These are phyloP conservation scores for Hippopotamus amphibius DNA, from an alignment of 2,113 vertebrate species.

Conservation along the genomic window DNA sequence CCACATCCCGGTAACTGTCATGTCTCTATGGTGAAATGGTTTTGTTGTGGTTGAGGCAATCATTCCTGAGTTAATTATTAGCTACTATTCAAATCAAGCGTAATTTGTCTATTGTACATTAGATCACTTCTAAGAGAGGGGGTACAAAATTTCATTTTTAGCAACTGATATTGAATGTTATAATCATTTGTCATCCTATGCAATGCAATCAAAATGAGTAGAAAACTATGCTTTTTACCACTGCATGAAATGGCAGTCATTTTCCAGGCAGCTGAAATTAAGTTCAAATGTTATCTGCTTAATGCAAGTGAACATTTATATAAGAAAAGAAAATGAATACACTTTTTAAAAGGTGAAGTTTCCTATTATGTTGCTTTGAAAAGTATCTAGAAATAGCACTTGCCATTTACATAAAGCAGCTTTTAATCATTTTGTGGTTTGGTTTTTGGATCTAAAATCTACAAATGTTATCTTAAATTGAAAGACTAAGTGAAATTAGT, in stretches of 20 bases:
- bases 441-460: constrained; percentile 44
- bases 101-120: constrained; percentile 61
- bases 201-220: constrained; percentile 50
- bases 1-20: constrained; percentile 77
- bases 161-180: constrained; percentile 61
- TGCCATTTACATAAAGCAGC: constrained; percentile 30
- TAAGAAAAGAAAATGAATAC: background rate
- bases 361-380: constrained; percentile 53
- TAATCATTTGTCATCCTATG: constrained; percentile 51
- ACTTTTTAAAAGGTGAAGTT: constrained; percentile 25
- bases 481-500: constrained; percentile 49
- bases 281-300: constrained; percentile 36
- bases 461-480: constrained; percentile 42
- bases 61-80: constrained; percentile 64
- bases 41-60: constrained; percentile 74
- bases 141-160: constrained; percentile 69
- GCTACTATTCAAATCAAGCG: constrained; percentile 65
- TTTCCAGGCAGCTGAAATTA: constrained; percentile 58
- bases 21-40: constrained; percentile 67
- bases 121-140: constrained; percentile 53
- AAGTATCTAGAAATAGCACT: constrained; percentile 59
- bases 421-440: constrained; percentile 50
- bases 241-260: constrained; percentile 15
- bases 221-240: constrained; percentile 48
- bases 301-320: constrained; percentile 27